A percentile compares a stretch with the other conserved stretches of the same genome.
phyloP scores from a whole-genome alignment of 1,140 invertebrate species.

The Myzus persicae region DNA sequence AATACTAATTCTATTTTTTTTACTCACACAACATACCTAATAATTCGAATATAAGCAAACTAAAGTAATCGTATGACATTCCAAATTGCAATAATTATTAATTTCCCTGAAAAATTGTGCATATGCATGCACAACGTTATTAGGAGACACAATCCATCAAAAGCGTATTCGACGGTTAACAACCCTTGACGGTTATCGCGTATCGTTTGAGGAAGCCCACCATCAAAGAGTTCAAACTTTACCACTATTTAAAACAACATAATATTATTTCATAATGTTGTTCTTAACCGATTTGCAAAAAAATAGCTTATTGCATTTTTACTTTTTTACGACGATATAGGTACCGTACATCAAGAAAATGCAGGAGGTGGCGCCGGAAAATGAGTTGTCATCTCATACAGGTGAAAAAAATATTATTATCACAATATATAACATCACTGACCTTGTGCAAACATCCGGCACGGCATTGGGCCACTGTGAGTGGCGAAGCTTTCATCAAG shows the following conservation, averaged over 20 bases:
- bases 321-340: no score
- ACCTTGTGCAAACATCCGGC: constrained; percentile 75
- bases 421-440: constrained; percentile 62
- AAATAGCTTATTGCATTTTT: no score
- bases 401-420: neutral
- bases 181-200: neutral
- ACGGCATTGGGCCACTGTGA: constrained; percentile 73
- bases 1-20: neutral
- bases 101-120: neutral
- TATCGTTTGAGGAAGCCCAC: neutral
- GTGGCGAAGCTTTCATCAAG: constrained; percentile 69
- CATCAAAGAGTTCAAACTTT: neutral
- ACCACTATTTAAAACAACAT: neutral
- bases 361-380: neutral
- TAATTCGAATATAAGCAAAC: neutral
- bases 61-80: neutral
- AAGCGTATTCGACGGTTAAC: no score
- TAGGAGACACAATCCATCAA: neutral
- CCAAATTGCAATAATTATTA: neutral
- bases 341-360: no score
- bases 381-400: neutral
- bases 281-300: no score
- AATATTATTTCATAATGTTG: no score
- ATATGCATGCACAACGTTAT: neutral
- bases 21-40: neutral